These are phyloP conservation scores for Pelecanus crispus DNA, from an alignment of 2,113 vertebrate genomes.

Conservation along the genomic window DNA sequence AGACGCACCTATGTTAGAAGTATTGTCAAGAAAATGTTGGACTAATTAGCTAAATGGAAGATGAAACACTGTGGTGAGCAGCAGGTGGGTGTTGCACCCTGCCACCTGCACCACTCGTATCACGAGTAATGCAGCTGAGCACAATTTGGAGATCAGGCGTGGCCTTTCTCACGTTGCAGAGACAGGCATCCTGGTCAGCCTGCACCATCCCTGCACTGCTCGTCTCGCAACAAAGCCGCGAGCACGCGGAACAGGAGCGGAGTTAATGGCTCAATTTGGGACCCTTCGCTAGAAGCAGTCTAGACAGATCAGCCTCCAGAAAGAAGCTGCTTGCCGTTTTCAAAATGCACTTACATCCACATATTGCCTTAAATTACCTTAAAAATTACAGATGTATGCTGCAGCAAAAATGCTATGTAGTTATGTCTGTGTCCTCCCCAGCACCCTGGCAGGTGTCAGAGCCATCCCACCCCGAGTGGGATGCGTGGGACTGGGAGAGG, in stretches of 20 bases:
- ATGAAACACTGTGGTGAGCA: not conserved
- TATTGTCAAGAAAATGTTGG: not conserved
- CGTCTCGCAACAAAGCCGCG: accelerated
- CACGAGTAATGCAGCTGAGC: not conserved
- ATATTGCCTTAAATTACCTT: not conserved
- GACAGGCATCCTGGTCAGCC: not conserved
- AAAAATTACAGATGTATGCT: not conserved
- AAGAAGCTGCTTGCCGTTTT: not conserved
- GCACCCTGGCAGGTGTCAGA: not conserved
- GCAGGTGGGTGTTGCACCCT: not conserved
- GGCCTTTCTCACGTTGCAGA: accelerated
- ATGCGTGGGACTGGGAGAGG: accelerated
- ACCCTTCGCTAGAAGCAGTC: no score
- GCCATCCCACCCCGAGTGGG: not conserved
- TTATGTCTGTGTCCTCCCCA: not conserved
- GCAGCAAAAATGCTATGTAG: not conserved
- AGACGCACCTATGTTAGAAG: not conserved
- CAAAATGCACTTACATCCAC: not conserved
- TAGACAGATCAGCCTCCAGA: not conserved
- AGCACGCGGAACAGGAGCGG: not conserved
- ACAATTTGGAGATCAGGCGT: not conserved
- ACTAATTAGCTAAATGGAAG: not conserved
- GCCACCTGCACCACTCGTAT: not conserved
- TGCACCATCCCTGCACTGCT: not conserved
- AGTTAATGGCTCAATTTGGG: not conserved